Percentiles rank a stretch among this genome's conserved stretches.
These are phyloP conservation scores for Smithornis capensis DNA, from an alignment of 2,113 vertebrate species.

Conservation along the genomic window DNA sequence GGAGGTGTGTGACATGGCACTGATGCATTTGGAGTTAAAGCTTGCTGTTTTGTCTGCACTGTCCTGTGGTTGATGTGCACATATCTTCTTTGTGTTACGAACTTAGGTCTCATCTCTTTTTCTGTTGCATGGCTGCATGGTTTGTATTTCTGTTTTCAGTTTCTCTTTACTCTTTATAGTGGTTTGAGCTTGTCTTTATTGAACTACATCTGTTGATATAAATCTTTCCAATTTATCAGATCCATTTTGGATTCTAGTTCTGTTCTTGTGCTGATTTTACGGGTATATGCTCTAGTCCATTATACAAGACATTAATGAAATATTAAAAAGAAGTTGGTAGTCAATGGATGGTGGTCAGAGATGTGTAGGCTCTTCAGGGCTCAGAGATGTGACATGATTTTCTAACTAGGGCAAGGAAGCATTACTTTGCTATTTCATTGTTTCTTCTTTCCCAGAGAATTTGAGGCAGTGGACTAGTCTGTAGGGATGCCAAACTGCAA, in stretches of 20 bases:
- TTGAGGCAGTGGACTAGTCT: neutral
- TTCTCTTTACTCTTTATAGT: neutral
- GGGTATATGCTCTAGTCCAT: neutral
- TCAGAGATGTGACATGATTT: neutral
- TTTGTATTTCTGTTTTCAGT: neutral
- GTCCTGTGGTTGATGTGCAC: neutral
- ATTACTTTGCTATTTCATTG: neutral
- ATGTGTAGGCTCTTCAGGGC: neutral
- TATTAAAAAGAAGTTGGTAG: neutral
- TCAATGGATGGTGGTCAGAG: fast-evolving
- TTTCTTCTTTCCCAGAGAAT: neutral
- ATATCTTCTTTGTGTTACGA: neutral
- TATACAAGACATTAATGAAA: neutral
- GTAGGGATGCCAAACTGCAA: neutral
- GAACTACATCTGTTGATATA: neutral
- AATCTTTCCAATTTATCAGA: neutral
- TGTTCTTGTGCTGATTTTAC: neutral
- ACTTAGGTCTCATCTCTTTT: neutral
- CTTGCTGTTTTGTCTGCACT: neutral
- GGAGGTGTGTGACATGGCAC: neutral
- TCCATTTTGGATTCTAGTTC: neutral
- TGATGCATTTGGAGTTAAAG: neutral
- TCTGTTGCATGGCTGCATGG: neutral
- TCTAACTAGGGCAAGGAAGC: neutral
- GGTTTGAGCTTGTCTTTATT: neutral